Base-by-base conservation (phyloP, 2,113 vertebrate genomes). In the Boleophthalmus pectinirostris region DNA sequence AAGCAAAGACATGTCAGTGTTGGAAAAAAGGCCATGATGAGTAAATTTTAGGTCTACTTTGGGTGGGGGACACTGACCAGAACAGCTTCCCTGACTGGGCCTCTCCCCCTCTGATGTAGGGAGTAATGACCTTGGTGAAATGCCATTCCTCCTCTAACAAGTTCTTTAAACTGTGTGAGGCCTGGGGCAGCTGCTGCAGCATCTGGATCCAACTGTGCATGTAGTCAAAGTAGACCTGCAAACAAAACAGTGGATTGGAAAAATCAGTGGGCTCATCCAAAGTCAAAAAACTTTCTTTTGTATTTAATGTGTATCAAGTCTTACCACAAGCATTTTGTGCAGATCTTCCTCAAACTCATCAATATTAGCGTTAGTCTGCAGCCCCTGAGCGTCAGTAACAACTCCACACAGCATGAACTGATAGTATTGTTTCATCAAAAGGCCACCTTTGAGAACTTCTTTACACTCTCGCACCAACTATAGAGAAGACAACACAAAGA, bases 121-220 rank as follows among this genome's bases (percentile, higher is more conserved):
- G 98, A 46, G 97, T 98, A 89, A 99, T 98, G 93, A 98, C 96
- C 93, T 99, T 99, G 89, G 96, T 98, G 92, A 99, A 99, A 92
- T 98, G 94, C 98, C 98, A 99, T 90, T 99, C 98, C 87, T 99
- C 96, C 75, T 99, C 98, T 67, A 99, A 91, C 7, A 99, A 94
- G 85, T 99, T 99, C 93, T 99, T 99, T 90, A 99, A 92, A 85
- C 98, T 99, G 89, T 99, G 97, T 74, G 98, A 99, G 0, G 98
- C 98, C 82, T 99, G 98, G 87, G 98, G 98, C 91, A 99, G 94
- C 82, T 99, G 95, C 94, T 99, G 98, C 72, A 99, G 90, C 98
- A 99, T 99, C 92, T 95, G 94, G 89, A 99, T 99, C 98, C 98
- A 99, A 90, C 96, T 97, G 89, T 96, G 95, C 97, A 99, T 99